These are phyloP conservation scores for Gadopsis marmoratus DNA, from an alignment of 2,797 vertebrate genomes.

Conservation along the genomic window DNA sequence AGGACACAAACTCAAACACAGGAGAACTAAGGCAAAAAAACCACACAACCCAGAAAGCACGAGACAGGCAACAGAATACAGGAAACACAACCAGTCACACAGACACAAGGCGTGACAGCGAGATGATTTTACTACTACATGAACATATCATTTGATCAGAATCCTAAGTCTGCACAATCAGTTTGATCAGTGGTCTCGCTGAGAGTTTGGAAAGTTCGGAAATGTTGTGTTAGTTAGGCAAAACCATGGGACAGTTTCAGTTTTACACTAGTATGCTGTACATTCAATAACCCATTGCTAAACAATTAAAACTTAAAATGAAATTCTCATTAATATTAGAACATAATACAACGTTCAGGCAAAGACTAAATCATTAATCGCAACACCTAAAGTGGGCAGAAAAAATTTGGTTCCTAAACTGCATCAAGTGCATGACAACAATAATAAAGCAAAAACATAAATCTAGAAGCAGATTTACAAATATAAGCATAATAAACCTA, in stretches of 20 bases:
- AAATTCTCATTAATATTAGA: conserved; percentile 8
- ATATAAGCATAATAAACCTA: not conserved
- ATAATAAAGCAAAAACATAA: not conserved
- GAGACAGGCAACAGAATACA: no score
- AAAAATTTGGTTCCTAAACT: not conserved
- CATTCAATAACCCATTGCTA: not conserved
- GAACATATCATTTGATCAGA: conserved; percentile 17
- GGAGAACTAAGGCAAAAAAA: no score
- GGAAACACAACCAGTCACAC: no score
- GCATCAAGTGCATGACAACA: not conserved
- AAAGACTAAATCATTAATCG: conserved; percentile 19
- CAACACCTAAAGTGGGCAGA: not conserved
- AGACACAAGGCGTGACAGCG: no score
- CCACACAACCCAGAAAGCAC: no score
- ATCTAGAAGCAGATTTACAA: not conserved
- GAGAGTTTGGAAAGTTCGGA: not conserved
- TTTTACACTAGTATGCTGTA: not conserved
- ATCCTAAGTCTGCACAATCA: not conserved
- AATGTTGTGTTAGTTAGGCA: not conserved
- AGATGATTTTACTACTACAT: conserved; percentile 5
- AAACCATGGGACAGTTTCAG: not conserved
- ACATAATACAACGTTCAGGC: conserved; percentile 8
- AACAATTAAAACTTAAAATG: not conserved
- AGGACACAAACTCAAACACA: no score
- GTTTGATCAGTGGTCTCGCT: not conserved